Percentiles rank a stretch among this genome's conserved stretches.
Evolutionary conservation across 2,888 invertebrate genomes (phyloP).

Genomic region (Notodonta dromedarius): DNA sequence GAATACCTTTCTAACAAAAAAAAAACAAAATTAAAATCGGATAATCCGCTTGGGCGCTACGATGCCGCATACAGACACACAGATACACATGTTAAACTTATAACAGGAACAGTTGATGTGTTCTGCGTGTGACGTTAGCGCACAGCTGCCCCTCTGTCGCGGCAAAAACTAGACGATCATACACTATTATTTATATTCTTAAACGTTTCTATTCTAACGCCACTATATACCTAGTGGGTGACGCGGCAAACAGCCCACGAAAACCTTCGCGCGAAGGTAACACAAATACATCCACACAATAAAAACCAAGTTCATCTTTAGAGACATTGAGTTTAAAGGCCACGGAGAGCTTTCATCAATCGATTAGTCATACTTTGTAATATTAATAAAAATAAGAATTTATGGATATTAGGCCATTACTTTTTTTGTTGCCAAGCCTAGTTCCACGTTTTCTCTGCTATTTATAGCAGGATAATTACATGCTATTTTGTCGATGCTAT

Average conservation of each 20-base stretch:
- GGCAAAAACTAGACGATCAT: constrained; percentile 44
- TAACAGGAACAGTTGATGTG: constrained; percentile 47
- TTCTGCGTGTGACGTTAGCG: constrained; percentile 51
- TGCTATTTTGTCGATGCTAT: not conserved
- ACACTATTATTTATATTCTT: constrained; percentile 38
- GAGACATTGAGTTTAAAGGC: constrained; percentile 10
- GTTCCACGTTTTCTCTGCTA: not conserved
- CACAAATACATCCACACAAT: constrained; percentile 31
- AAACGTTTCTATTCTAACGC: constrained; percentile 48
- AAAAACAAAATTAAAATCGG: too few species aligned
- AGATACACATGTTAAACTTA: constrained; percentile 14
- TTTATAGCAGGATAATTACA: not conserved
- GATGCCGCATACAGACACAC: too few species aligned
- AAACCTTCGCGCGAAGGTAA: constrained; percentile 50
- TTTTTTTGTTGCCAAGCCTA: not conserved
- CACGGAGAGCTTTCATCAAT: constrained; percentile 25
- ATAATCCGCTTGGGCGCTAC: too few species aligned
- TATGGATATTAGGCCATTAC: not conserved
- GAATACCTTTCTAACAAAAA: too few species aligned
- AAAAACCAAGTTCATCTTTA: constrained; percentile 46
- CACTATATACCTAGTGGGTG: constrained; percentile 32
- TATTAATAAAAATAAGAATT: not conserved
- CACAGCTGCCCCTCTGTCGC: constrained; percentile 56
- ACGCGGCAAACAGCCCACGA: constrained; percentile 26
- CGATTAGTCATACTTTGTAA: constrained; percentile 17